Evolutionary conservation across 2,888 invertebrate species (phyloP).

Genomic region (Zygothrica quintamaculata): DNA sequence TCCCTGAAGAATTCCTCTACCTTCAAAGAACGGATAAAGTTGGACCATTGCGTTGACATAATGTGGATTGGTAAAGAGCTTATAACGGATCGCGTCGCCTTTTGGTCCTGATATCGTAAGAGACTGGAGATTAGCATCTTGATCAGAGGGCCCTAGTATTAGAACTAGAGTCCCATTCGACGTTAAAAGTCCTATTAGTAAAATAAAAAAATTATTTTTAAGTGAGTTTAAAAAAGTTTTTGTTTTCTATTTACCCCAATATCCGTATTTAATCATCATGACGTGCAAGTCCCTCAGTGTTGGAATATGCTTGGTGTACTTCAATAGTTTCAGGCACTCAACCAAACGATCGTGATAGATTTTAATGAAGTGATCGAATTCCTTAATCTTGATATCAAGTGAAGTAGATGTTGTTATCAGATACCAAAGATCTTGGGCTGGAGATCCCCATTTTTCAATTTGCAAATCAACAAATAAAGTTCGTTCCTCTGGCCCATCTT

Average conservation of each 20-base stretch:
- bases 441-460: slow-evolving; percentile 75
- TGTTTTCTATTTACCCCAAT: slow-evolving; percentile 69
- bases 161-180: slow-evolving; percentile 52
- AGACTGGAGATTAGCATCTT: slow-evolving; percentile 72
- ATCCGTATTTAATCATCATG: slow-evolving; percentile 70
- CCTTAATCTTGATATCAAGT: slow-evolving; percentile 62
- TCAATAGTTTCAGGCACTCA: slow-evolving; percentile 64
- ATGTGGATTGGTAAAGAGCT: slow-evolving; percentile 61
- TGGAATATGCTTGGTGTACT: slow-evolving; percentile 68
- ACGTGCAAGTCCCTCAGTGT: slow-evolving; percentile 68
- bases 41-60: slow-evolving; percentile 74
- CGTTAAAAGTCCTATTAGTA: slow-evolving; percentile 61
- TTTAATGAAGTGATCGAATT: slow-evolving; percentile 76
- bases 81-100: slow-evolving; percentile 60
- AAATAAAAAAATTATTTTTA: not conserved
- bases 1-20: slow-evolving; percentile 64
- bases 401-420: slow-evolving; percentile 68
- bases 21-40: slow-evolving; percentile 76
- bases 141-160: slow-evolving; percentile 70
- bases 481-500: slow-evolving; percentile 55
- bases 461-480: slow-evolving; percentile 74
- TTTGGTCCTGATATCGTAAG: slow-evolving; percentile 68
- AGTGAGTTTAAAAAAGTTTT: too few species aligned
- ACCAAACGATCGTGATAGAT: slow-evolving; percentile 73
- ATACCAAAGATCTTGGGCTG: slow-evolving; percentile 76